Percentiles rank a stretch among this genome's conserved stretches.
Evolutionary conservation across 2,113 vertebrate species (phyloP).

Genomic region (Festucalex cinctus): DNA sequence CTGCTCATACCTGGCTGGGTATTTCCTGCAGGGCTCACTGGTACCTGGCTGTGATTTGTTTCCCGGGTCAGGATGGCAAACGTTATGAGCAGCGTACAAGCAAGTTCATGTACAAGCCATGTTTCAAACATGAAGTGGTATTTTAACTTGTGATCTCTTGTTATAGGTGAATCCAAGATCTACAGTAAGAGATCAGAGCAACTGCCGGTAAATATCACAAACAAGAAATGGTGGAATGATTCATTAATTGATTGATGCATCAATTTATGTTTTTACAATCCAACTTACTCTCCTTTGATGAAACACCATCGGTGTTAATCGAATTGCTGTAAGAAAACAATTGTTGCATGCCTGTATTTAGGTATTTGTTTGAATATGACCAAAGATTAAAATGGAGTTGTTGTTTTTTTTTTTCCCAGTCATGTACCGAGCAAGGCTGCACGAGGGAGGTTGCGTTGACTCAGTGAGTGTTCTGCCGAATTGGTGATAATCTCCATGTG

Average conservation of each 20-base stretch:
- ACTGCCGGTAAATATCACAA: conserved; percentile 34
- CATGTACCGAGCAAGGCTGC: conserved; percentile 57
- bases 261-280: neutral
- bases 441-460: conserved; percentile 32
- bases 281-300: too few species aligned
- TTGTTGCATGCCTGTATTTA: neutral
- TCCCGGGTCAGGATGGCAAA: conserved; percentile 81
- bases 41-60: conserved; percentile 92
- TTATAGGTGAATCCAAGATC: conserved; percentile 25
- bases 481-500: neutral
- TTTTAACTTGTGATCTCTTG: neutral
- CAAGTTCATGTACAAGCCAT: neutral
- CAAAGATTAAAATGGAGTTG: neutral
- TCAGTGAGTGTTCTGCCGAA: conserved; percentile 50
- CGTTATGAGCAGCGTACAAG: neutral
- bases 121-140: neutral
- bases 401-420: conserved; percentile 35
- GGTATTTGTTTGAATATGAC: neutral
- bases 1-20: neutral
- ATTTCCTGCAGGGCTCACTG: conserved; percentile 80
- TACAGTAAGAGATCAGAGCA: neutral
- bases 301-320: too few species aligned
- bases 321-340: too few species aligned
- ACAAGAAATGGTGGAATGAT: neutral
- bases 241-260: neutral